phyloP scores from a whole-genome alignment of 2,113 vertebrate genomes.

The Pardalotus punctatus region DNA sequence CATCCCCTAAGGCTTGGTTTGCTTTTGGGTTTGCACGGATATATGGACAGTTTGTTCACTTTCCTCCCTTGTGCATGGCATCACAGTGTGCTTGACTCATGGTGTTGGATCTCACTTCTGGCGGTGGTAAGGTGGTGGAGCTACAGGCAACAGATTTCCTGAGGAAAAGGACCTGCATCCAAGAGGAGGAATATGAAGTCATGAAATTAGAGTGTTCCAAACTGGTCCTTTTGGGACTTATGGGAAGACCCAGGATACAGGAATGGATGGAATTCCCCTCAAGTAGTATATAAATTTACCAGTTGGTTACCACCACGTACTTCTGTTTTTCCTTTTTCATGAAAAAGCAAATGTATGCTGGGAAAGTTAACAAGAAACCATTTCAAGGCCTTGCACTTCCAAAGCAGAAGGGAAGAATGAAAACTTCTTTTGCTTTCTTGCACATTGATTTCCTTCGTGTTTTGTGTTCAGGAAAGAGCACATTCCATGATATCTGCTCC shows the following conservation, averaged over 20 bases:
- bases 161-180: background rate
- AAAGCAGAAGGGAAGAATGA: background rate
- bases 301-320: background rate
- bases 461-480: background rate
- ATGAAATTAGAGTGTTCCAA: background rate
- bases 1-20: background rate
- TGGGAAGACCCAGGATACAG: background rate
- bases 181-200: background rate
- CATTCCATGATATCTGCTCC: background rate
- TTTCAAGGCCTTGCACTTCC: background rate
- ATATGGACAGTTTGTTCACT: background rate
- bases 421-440: background rate
- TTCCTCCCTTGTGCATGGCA: background rate
- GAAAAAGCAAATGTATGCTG: background rate
- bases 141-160: background rate
- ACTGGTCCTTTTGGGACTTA: background rate
- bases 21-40: background rate
- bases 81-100: background rate
- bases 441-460: background rate
- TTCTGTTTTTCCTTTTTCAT: background rate
- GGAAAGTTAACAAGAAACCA: background rate
- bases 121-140: background rate
- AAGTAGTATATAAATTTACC: background rate
- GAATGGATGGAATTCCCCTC: background rate
- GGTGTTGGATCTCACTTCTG: background rate